Percentiles rank a stretch among this genome's conserved stretches.
These are phyloP conservation scores for Hermaeophaga mercurialis DNA, from an alignment of 2,888 invertebrate species.

Conservation along the genomic window DNA sequence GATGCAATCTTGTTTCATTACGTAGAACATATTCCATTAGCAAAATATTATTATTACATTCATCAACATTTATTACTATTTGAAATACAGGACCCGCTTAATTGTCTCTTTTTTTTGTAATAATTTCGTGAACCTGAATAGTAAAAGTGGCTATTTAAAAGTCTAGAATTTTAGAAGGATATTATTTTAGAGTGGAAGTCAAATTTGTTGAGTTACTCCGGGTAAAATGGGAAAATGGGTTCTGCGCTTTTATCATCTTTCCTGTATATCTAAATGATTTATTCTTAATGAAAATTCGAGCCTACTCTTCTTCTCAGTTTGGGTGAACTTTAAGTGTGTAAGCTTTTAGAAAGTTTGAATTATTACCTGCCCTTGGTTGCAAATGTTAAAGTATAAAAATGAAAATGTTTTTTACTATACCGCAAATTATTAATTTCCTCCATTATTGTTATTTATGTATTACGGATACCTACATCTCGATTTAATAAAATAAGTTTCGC, in stretches of 20 bases:
- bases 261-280: slow-evolving; percentile 14
- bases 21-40: no score
- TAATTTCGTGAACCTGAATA: slow-evolving; percentile 3
- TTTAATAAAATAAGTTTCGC: no score
- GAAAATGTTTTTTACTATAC: no score
- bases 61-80: no score
- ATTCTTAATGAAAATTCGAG: slow-evolving; percentile 20
- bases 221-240: slow-evolving; percentile 6
- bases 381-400: no score
- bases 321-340: background rate
- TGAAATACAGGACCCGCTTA: slow-evolving; percentile 8
- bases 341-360: slow-evolving; percentile 18
- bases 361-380: slow-evolving; percentile 18
- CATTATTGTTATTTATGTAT: no score
- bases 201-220: slow-evolving; percentile 16
- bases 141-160: slow-evolving; percentile 12
- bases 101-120: background rate
- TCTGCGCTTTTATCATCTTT: slow-evolving; percentile 1
- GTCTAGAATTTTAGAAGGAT: slow-evolving; percentile 5
- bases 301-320: background rate
- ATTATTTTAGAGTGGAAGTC: slow-evolving; percentile 19
- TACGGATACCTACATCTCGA: no score
- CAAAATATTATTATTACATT: no score
- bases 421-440: no score
- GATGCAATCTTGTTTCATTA: no score